Conservation (phyloP, 1,140 invertebrate genomes). For the Bombus superbus region DNA sequence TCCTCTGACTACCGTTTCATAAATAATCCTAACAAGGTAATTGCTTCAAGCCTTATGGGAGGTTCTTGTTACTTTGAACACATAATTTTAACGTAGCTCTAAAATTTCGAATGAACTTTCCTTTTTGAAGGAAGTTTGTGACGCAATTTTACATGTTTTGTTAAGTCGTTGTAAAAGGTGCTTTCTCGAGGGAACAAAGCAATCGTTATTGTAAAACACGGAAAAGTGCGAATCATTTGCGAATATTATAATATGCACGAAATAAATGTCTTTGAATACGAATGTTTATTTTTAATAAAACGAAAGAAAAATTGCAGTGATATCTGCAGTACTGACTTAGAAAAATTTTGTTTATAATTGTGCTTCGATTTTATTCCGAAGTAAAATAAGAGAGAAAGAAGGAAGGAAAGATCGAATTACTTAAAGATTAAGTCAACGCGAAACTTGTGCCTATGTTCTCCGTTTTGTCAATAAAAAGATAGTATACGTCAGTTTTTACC, state of each 20-base stretch:
- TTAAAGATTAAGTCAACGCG: background rate
- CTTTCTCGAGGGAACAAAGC: background rate
- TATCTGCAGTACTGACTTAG: background rate
- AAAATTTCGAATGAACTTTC: background rate
- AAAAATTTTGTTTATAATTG: background rate
- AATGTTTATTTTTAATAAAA: background rate
- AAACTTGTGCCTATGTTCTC: background rate
- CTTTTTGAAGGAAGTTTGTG: background rate
- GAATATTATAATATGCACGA: background rate
- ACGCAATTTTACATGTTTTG: background rate
- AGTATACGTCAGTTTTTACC: background rate
- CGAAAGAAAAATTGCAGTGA: background rate
- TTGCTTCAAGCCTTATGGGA: background rate
- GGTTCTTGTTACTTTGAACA: background rate
- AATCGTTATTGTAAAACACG: background rate
- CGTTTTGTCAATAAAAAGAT: background rate
- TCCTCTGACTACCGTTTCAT: background rate
- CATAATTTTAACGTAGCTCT: background rate
- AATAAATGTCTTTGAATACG: too few species aligned
- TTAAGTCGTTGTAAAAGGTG: background rate
- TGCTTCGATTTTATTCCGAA: background rate
- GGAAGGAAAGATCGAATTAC: background rate
- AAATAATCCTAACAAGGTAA: slow-evolving; percentile 5
- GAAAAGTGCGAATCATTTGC: background rate
- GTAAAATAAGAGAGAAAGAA: background rate